Evolutionary conservation across 1,140 invertebrate species (phyloP), one percentile per base, ranked within the genome.

Genomic region (Homalodisca vitripennis): DNA sequence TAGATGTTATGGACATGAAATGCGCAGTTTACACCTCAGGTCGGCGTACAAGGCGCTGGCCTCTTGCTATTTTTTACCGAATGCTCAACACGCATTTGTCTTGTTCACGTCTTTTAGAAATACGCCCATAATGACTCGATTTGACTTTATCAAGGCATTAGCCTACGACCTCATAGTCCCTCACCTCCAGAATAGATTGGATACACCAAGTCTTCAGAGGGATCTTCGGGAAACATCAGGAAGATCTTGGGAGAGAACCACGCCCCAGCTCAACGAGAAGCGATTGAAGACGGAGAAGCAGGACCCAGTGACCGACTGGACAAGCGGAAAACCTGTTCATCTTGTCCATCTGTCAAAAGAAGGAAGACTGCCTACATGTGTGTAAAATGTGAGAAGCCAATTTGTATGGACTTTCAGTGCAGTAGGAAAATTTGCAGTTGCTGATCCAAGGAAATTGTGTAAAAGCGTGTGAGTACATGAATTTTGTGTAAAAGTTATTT

Each of bases 31-130:
- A 66, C 66, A 30, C 71, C 68, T 67, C 55, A 73, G 77, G 57
- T 73, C 77, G 82, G 55, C 76, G 80, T 57, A 80, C 80, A 60
- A 79, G 80, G 72, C 79, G 82, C 74, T 85, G 84, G 83, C 79
- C 81, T 3, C 72, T 83, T 10, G 80, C 81, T 12, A 71, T 84
- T 51, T 84, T 84, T 74, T 84, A 69, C 66, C 32, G 66, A 32
- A 27, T 67, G n/a, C 13, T 67, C 10, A 67, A 63, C 22, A 67
- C 48, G 27, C 6, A 1, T 68, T 62, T 26, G 32, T 68, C 24
- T 55, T 68, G 31, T 73, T 26, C 55, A 63, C 65, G 31, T 57
- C 20, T 31, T 71, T 22, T 29, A 34, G 27, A 68, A 27, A 67
- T 2, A 55, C 20, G n/a, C 31, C 69, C 41, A 66, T 27, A 26